These are phyloP conservation scores for fruit fly (Drosophila melanogaster) DNA, from an alignment of 1,140 invertebrate genomes.

Conservation along the genomic window DNA sequence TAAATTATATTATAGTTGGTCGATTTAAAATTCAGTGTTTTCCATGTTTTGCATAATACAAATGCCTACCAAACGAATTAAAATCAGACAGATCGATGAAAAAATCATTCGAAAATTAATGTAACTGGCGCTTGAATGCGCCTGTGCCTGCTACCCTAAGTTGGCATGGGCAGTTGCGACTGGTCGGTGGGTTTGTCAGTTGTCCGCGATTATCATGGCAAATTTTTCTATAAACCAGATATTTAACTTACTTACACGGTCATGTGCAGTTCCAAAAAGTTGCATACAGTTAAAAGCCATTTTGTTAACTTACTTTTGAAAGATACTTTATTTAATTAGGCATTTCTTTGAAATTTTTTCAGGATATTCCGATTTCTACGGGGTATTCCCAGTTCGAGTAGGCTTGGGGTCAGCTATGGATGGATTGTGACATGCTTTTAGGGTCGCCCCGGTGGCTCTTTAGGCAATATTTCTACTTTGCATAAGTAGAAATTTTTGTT, in stretches of 20 bases:
- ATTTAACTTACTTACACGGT: no score
- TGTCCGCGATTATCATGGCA: no score
- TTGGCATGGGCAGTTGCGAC: background rate
- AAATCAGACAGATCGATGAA: conserved; percentile 26
- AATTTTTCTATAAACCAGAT: no score
- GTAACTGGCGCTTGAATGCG: conserved; percentile 78
- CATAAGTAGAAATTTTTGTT: conserved; percentile 80
- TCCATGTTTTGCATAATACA: conserved; percentile 84
- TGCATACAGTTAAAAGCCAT: no score
- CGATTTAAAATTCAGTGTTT: conserved; percentile 79
- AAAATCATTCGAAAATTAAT: conserved; percentile 70
- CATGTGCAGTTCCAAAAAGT: no score
- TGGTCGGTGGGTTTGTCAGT: background rate
- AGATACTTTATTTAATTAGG: no score
- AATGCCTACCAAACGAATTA: conserved; percentile 64
- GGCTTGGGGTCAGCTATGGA: conserved; percentile 14
- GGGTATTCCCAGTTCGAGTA: background rate
- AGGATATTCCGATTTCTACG: background rate
- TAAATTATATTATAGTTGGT: conserved; percentile 59
- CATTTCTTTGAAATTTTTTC: background rate
- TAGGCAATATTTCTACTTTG: conserved; percentile 83
- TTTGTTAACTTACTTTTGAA: no score
- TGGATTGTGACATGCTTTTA: conserved; percentile 79
- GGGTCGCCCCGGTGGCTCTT: conserved; percentile 69
- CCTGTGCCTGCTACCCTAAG: conserved; percentile 31